These are phyloP conservation scores for Kryptopterus vitreolus DNA, from an alignment of 2,797 vertebrate species.

Conservation along the genomic window DNA sequence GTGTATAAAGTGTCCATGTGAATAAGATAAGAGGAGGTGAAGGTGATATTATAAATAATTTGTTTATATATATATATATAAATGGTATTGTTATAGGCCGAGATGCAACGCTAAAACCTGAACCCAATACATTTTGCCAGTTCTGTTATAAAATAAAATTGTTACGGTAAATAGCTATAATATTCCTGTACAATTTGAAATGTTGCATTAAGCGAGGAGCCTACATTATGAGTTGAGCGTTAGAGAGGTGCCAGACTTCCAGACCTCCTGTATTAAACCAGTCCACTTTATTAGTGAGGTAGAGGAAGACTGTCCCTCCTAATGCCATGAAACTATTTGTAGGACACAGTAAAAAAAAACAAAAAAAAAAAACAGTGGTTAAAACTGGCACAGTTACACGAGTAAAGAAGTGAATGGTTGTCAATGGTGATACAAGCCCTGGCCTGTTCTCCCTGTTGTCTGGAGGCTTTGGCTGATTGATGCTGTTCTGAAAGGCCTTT, in stretches of 20 bases:
- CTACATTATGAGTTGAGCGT: background rate
- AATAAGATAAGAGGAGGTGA: too few relatives aligned
- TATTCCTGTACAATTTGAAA: background rate
- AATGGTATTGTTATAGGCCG: too few relatives aligned
- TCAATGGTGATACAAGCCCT: conserved; percentile 36
- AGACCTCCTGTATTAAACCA: background rate
- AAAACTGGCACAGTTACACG: conserved; percentile 4
- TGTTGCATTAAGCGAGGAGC: background rate
- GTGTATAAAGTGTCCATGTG: too few relatives aligned
- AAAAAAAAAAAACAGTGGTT: background rate
- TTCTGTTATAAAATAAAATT: background rate
- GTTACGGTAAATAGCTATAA: too few relatives aligned
- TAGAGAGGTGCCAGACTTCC: background rate
- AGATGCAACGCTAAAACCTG: too few relatives aligned
- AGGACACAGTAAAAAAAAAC: conserved; percentile 14
- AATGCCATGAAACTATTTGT: conserved; percentile 15
- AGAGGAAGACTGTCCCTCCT: background rate
- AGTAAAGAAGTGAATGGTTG: conserved; percentile 15
- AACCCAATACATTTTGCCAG: background rate
- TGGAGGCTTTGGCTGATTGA: background rate
- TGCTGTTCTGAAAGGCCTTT: conserved; percentile 33
- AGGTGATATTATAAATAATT: too few relatives aligned
- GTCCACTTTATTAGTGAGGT: background rate
- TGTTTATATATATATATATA: too few relatives aligned
- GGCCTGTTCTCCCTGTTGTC: conserved; percentile 35